Conservation (phyloP, 2,797 vertebrate genomes). For the Erethizon dorsatum region DNA sequence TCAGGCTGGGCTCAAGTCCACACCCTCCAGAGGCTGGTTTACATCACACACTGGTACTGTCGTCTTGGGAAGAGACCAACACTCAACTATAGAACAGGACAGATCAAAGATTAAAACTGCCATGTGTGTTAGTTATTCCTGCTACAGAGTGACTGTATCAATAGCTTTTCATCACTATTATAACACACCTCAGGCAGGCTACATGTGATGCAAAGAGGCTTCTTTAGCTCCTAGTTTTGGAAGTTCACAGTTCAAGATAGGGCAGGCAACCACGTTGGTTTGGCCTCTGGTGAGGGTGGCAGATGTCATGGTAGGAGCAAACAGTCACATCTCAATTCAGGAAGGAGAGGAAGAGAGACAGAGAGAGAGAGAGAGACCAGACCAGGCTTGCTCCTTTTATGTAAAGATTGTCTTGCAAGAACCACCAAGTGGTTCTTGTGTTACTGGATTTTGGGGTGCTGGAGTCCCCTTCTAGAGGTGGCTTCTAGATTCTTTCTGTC, state of each 20-base stretch:
- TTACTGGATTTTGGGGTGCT: background rate
- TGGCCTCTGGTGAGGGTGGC: background rate
- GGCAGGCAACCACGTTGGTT: background rate
- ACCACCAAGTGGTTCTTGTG: background rate
- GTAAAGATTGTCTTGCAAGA: background rate
- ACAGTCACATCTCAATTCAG: background rate
- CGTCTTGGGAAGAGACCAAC: background rate
- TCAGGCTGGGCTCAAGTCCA: background rate
- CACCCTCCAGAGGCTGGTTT: background rate
- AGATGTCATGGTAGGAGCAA: background rate
- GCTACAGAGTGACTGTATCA: background rate
- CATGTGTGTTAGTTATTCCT: slow-evolving; percentile 39
- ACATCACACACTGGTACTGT: background rate
- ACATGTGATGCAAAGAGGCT: background rate
- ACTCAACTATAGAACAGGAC: background rate
- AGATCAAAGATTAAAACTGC: slow-evolving; percentile 15
- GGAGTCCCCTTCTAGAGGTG: background rate
- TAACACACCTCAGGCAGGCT: background rate
- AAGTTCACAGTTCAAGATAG: background rate
- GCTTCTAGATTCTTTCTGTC: background rate
- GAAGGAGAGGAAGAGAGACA: background rate
- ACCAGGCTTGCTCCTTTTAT: background rate
- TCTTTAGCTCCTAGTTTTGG: background rate
- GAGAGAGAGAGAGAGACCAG: background rate
- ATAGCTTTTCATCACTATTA: background rate